Conservation (phyloP, 2,797 vertebrate genomes). For the Crocidura indochinensis region DNA sequence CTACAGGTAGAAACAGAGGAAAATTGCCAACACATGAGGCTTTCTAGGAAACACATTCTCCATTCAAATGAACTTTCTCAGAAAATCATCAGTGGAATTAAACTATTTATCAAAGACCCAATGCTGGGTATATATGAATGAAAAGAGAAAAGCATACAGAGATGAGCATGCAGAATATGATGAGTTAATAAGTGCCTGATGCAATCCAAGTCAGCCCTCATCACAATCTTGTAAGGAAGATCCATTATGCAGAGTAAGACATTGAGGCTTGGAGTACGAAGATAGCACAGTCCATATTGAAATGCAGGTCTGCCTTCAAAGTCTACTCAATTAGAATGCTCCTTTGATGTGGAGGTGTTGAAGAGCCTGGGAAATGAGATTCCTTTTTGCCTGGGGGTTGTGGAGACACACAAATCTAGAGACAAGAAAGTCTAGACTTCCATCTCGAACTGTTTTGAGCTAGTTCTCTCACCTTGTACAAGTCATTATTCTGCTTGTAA, state of each 20-base stretch:
- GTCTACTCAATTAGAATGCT: not conserved
- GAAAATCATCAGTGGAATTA: conserved; percentile 31
- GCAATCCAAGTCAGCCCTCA: not conserved
- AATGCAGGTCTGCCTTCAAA: conserved; percentile 13
- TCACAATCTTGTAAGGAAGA: not conserved
- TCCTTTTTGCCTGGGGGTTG: not conserved
- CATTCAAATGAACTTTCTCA: not conserved
- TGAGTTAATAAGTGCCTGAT: not conserved
- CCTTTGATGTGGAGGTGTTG: not conserved
- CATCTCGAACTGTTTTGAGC: not conserved
- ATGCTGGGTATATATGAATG: not conserved
- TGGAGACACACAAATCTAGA: not conserved
- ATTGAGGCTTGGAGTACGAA: conserved; percentile 14
- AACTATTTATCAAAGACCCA: conserved; percentile 7
- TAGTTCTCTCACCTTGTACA: conserved; percentile 25
- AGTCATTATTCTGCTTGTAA: not conserved
- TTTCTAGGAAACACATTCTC: conserved; percentile 19
- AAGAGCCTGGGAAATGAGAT: not conserved
- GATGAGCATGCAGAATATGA: not conserved
- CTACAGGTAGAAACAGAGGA: not conserved
- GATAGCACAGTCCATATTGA: not conserved
- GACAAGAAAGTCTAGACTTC: not conserved
- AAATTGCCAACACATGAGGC: not conserved
- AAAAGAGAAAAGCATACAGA: not conserved
- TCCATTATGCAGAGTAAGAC: conserved; percentile 32